phyloP scores from a whole-genome alignment of 2,888 invertebrate species.

The Clunio marinus region DNA sequence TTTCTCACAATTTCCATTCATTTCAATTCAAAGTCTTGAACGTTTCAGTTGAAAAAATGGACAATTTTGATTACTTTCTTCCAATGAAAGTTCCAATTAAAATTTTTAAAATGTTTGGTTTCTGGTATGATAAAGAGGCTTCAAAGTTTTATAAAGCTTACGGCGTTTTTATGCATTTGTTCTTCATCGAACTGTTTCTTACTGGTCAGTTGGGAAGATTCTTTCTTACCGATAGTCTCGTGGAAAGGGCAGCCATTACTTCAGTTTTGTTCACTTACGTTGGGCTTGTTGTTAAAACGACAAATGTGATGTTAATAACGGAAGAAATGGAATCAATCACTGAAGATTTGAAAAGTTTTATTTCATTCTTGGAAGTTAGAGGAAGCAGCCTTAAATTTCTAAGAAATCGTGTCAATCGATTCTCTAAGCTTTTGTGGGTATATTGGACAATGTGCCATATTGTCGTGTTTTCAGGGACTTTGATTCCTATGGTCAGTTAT shows the following conservation, averaged over 20 bases:
- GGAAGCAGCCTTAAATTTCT: no score
- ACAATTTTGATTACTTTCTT: not conserved
- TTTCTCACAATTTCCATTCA: not conserved
- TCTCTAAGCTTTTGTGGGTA: not conserved
- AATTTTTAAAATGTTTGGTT: not conserved
- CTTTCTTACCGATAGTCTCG: not conserved
- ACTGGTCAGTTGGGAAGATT: not conserved
- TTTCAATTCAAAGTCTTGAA: not conserved
- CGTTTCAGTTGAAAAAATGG: not conserved
- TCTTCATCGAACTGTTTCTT: not conserved
- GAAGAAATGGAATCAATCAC: not conserved
- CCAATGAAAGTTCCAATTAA: not conserved
- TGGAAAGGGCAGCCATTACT: not conserved
- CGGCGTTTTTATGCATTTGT: not conserved
- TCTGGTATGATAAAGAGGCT: not conserved
- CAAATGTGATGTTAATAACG: not conserved
- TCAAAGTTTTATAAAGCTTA: not conserved
- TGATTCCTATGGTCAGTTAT: not conserved
- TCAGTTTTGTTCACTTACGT: conserved; percentile 10
- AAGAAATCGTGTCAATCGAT: not conserved
- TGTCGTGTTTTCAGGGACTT: not conserved
- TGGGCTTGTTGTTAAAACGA: not conserved
- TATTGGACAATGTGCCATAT: not conserved
- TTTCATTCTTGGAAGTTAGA: not conserved
- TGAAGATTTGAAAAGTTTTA: not conserved